These are phyloP conservation scores for Drosophila tani DNA, from an alignment of 1,140 invertebrate species.

Conservation along the genomic window DNA sequence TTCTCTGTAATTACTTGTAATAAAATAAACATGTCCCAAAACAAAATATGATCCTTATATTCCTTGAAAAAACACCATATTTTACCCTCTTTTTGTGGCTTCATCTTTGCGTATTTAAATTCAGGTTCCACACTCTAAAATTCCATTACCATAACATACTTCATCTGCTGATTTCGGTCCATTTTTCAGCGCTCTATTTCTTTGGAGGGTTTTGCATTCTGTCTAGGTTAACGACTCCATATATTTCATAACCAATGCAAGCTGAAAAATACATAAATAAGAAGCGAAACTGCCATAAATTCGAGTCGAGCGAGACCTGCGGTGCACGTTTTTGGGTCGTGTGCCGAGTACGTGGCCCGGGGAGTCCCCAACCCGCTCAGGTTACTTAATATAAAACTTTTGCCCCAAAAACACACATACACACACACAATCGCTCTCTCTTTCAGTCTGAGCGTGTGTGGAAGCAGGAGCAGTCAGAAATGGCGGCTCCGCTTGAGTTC, in stretches of 20 bases:
- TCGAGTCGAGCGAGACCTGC: conserved; percentile 49
- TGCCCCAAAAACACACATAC: conserved; percentile 30
- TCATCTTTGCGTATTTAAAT: conserved; percentile 14
- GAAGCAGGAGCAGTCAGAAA: conserved; percentile 45
- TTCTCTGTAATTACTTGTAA: not conserved
- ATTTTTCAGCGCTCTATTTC: conserved; percentile 14
- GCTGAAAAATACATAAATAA: conserved; percentile 48
- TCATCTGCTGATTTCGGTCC: conserved; percentile 11
- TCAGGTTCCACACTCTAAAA: conserved; percentile 5
- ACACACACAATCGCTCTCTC: not conserved
- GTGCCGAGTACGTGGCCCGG: conserved; percentile 51
- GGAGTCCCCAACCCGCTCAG: conserved; percentile 21
- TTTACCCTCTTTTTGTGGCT: not conserved
- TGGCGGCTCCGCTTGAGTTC: conserved; percentile 50
- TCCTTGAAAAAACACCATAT: not conserved
- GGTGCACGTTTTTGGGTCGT: conserved; percentile 59
- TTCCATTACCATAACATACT: conserved; percentile 24
- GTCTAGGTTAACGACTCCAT: conserved; percentile 44
- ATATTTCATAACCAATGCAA: conserved; percentile 39
- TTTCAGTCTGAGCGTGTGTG: not conserved
- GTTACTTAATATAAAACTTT: conserved; percentile 61
- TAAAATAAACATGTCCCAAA: too few relatives aligned
- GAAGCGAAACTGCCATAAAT: conserved; percentile 48
- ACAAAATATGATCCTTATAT: not conserved
- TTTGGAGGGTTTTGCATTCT: conserved; percentile 32